phyloP scores from a whole-genome alignment of 2,797 vertebrate species.

The Gobio occitaniae region DNA sequence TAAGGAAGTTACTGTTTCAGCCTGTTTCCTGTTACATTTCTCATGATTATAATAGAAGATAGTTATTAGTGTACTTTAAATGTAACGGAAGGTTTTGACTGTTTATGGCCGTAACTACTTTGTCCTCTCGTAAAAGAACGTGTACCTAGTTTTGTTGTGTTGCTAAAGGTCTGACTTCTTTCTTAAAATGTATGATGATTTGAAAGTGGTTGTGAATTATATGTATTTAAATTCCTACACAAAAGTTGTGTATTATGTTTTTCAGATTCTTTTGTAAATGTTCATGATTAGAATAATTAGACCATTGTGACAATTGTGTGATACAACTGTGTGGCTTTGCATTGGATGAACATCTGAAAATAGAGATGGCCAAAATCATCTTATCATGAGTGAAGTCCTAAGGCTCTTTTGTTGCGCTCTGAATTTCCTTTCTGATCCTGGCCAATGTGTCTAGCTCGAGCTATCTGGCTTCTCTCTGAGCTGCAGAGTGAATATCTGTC shows the following conservation, averaged over 20 bases:
- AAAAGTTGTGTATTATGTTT: neutral
- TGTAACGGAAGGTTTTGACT: constrained; percentile 1
- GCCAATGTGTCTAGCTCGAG: neutral
- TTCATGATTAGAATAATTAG: constrained; percentile 69
- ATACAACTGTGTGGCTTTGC: constrained; percentile 55
- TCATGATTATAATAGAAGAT: neutral
- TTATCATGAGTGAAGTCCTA: neutral
- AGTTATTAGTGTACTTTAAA: neutral
- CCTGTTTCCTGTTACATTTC: neutral
- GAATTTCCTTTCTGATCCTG: constrained; percentile 7
- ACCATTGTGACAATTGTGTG: constrained; percentile 32
- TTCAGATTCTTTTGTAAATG: neutral
- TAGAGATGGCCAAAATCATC: neutral
- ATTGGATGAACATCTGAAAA: constrained; percentile 48
- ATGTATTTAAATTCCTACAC: neutral
- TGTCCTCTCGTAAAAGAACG: neutral
- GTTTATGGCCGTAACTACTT: neutral
- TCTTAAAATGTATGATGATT: neutral
- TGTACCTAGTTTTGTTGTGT: neutral
- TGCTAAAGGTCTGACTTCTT: constrained; percentile 3
- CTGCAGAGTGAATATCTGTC: neutral
- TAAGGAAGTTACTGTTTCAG: constrained; percentile 4
- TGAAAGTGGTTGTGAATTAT: neutral
- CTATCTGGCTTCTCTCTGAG: neutral
- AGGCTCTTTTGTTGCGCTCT: neutral